A percentile compares a stretch with the other conserved stretches of the same genome.
Conservation (phyloP, 2,113 vertebrate genomes). For the Equus quagga region DNA sequence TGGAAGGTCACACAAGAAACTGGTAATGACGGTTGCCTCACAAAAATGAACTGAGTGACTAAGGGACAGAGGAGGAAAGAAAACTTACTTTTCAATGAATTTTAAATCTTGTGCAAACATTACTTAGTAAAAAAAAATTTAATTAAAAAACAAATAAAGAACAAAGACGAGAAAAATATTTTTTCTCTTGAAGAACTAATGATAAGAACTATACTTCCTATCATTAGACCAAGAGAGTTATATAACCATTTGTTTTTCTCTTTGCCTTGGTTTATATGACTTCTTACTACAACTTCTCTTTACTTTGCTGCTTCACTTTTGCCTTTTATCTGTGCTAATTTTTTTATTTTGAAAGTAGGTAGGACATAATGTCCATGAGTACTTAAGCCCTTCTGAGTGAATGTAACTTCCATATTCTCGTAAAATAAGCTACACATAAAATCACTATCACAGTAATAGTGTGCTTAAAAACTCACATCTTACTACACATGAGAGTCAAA, state of each 20-base stretch:
- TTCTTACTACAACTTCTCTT: conserved; percentile 56
- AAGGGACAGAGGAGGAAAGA: neutral
- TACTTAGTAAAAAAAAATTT: conserved; percentile 5
- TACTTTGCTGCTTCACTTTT: conserved; percentile 28
- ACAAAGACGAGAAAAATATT: neutral
- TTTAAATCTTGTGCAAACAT: conserved; percentile 38
- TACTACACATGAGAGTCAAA: conserved; percentile 28
- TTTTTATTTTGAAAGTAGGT: conserved; percentile 55
- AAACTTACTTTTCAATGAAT: neutral
- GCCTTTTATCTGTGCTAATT: conserved; percentile 13
- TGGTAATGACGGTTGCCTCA: neutral
- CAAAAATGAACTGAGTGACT: conserved; percentile 21
- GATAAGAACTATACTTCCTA: neutral
- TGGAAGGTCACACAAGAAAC: neutral
- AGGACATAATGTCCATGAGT: conserved; percentile 21
- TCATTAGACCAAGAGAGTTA: neutral
- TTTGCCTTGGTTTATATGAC: conserved; percentile 26
- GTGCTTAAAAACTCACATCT: conserved; percentile 41
- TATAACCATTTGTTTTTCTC: conserved; percentile 13
- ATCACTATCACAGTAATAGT: neutral
- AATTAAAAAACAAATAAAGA: neutral
- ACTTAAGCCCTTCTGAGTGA: conserved; percentile 42
- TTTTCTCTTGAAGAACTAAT: conserved; percentile 18
- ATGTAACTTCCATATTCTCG: conserved; percentile 55
- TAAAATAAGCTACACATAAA: conserved; percentile 57